phyloP scores from a whole-genome alignment of 2,113 vertebrate genomes.

The Ictidomys tridecemlineatus region DNA sequence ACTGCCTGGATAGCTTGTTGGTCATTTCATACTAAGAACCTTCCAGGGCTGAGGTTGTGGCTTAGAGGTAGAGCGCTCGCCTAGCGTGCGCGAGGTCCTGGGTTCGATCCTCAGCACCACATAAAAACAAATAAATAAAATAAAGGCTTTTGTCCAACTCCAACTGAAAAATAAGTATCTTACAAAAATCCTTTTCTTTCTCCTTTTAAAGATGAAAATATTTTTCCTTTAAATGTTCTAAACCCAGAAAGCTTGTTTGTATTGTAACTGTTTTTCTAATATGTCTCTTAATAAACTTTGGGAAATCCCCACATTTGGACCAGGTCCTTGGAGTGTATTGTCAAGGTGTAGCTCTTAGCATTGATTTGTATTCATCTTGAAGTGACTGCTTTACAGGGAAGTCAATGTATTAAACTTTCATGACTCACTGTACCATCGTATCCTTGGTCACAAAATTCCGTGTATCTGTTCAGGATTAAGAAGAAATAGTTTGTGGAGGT shows the following conservation, averaged over 20 bases:
- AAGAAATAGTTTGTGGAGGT: background rate
- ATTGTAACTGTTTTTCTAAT: slow-evolving; percentile 38
- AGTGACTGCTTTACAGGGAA: slow-evolving; percentile 25
- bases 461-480: background rate
- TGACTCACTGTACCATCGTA: background rate
- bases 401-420: slow-evolving; percentile 7
- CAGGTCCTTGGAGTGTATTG: background rate
- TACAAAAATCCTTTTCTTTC: too few species aligned
- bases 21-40: slow-evolving; percentile 9
- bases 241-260: background rate
- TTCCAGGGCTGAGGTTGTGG: too few species aligned
- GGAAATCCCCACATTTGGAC: slow-evolving; percentile 5
- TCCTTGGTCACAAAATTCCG: background rate
- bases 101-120: too few species aligned
- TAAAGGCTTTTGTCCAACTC: too few species aligned
- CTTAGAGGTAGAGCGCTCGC: too few species aligned
- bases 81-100: too few species aligned
- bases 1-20: background rate
- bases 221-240: slow-evolving; percentile 34
- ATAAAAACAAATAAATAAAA: too few species aligned
- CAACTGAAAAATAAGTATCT: too few species aligned
- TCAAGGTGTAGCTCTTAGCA: slow-evolving; percentile 52
- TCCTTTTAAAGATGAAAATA: background rate
- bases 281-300: slow-evolving; percentile 9
- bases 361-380: slow-evolving; percentile 36